Base-by-base conservation (phyloP, 1,140 invertebrate species). In the Elysia chlorotica region DNA sequence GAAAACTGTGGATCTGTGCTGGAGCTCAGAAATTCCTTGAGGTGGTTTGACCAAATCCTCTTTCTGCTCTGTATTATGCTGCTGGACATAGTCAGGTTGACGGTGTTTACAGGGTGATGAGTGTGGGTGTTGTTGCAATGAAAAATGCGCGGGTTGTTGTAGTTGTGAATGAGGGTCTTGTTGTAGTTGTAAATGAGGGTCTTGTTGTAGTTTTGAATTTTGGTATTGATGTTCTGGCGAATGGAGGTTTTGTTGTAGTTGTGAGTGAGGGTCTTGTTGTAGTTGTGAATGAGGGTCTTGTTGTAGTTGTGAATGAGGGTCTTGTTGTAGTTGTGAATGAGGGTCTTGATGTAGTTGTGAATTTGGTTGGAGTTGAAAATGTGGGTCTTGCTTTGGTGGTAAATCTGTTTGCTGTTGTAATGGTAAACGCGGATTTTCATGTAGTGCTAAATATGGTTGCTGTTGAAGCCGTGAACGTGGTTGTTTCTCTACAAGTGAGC, bases 351-450 rank as follows among this genome's bases (percentile, higher is more conserved):
- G 41, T 14, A n/a, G 41, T 48, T n/a, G 10, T 10, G 41, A n/a
- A 14, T 10, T 48, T n/a, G 67, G 53, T 59, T 69, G 3, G 67
- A 69, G 25, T 35, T 69, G 33, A 59, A 36, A 1, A 69, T 2
- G 5, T 59, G 67, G 57, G 4, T 2, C 23, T 36, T 3, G 10
- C 54, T 21, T 36, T 53, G 38, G 28, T 19, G 6, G 1, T 4
- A n/a, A 25, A 19, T 14, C 23, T 28, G 23, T 6, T 6, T 23
- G 28, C 65, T 61, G 1, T 56, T 25, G 25, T n/a, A 25, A 19
- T 59, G 21, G 25, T 38, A 1, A 41, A n/a, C n/a, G n/a, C n/a
- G n/a, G n/a, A n/a, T n/a, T n/a, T n/a, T n/a, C n/a, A n/a, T n/a
- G 41, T n/a, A 48, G 41, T 10, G 41, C n/a, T 14, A 48, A n/a